Evolutionary conservation across 2,113 vertebrate genomes (phyloP), one percentile per base, ranked within the genome.

Genomic region (Amazona guildingii): DNA sequence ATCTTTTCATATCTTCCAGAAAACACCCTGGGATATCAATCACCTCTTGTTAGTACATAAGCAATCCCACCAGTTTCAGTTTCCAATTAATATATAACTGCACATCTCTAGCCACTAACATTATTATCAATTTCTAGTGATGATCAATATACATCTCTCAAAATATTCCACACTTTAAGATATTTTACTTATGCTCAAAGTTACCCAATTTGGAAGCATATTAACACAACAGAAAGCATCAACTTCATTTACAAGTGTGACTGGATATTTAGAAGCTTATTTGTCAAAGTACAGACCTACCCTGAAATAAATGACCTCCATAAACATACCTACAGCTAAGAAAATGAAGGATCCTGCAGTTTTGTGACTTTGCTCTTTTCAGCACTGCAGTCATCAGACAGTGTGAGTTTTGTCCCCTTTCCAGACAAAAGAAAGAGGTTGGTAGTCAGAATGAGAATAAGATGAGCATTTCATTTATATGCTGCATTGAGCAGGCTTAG

Each of bases 381-480:
- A 96, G 88, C 85, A 76, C 9, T 96, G 77, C 92, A 96, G 93
- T 95, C 92, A 90, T 92, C 39, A 94, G 55, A 87, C 85, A 85
- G 64, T 51, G 41, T 39, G 54, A 95, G 46, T 41, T 94, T 62
- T 82, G 41, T 87, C 62, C 67, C 51, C 66, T 93, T 62, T 76
- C 52, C 64, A 95, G 37, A 70, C 9, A 62, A 43, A 57, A 35
- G 29, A 33, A 49, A 23, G 11, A 66, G 6, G 52, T 33, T 91
- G 49, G 46, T 83, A 88, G 33, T 80, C 59, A 93, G 83, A 88
- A 90, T 74, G 9, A 90, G 70, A 92, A 89, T 57, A 80, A 83
- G 91, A 92, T 35, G 90, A 96, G 76, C n/a, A 33, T 86, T 91
- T 94, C 88, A 67, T 89, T 94, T 88, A 59, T 46, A 83, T 92